Evolutionary conservation across 2,113 vertebrate genomes (phyloP).

Genomic region (Garra rufa): DNA sequence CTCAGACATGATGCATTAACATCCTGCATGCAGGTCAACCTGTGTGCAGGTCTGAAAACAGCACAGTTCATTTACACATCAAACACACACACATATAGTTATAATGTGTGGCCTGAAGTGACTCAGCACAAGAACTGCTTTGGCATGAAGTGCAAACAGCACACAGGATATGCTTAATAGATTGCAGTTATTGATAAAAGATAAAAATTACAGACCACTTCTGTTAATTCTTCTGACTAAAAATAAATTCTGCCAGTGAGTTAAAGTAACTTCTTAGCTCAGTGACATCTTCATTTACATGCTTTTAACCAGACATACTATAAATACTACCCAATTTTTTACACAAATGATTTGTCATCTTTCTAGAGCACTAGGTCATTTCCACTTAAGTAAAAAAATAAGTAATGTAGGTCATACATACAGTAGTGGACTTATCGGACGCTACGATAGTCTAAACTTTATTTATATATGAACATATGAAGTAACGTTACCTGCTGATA

Average conservation of each 20-base stretch:
- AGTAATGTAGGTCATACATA: neutral
- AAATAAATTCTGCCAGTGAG: neutral
- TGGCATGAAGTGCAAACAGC: neutral
- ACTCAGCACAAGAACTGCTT: conserved; percentile 4
- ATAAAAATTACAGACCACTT: neutral
- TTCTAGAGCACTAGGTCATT: neutral
- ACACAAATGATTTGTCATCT: neutral
- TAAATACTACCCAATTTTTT: neutral
- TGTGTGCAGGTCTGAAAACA: neutral
- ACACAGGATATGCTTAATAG: neutral
- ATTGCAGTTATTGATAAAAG: neutral
- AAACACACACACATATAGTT: neutral
- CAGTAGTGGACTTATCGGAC: neutral
- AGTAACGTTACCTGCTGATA: neutral
- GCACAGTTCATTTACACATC: neutral
- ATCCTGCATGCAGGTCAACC: neutral
- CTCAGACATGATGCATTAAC: neutral
- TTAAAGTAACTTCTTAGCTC: neutral
- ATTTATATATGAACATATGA: neutral
- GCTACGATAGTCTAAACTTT: neutral
- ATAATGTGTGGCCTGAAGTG: neutral
- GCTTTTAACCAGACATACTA: too few relatives aligned
- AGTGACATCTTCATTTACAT: neutral
- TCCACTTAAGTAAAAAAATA: neutral
- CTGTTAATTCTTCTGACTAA: neutral